These are phyloP conservation scores for Mycalesis mineus DNA, from an alignment of 2,888 invertebrate genomes.

Conservation along the genomic window DNA sequence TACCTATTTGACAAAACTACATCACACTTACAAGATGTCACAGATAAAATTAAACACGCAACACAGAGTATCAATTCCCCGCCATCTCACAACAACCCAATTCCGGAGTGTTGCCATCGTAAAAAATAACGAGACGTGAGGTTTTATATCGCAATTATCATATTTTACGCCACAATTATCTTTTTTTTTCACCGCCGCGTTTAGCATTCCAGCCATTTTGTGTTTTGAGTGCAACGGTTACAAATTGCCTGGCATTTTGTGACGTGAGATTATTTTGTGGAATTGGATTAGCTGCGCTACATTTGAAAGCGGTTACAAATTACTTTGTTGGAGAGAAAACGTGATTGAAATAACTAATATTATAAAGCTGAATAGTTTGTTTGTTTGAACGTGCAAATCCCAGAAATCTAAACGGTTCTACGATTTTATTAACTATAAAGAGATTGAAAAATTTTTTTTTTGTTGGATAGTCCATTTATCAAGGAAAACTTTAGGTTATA, in stretches of 20 bases:
- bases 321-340: background rate
- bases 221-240: background rate
- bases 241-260: background rate
- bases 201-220: slow-evolving; percentile 18
- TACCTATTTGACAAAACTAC: no score
- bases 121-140: slow-evolving; percentile 43
- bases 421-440: no score
- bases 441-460: no score
- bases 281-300: background rate
- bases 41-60: no score
- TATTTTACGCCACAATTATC: slow-evolving; percentile 62
- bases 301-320: background rate
- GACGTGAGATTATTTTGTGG: background rate
- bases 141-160: slow-evolving; percentile 60
- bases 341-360: background rate
- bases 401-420: no score
- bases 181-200: slow-evolving; percentile 36
- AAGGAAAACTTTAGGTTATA: no score
- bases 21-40: no score
- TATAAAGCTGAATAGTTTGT: no score
- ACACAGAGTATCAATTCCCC: background rate
- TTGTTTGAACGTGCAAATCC: no score
- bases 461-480: no score
- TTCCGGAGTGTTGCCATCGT: slow-evolving; percentile 42
- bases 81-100: background rate